phyloP scores from a whole-genome alignment of 2,797 vertebrate species.

The Gallirallus australis region DNA sequence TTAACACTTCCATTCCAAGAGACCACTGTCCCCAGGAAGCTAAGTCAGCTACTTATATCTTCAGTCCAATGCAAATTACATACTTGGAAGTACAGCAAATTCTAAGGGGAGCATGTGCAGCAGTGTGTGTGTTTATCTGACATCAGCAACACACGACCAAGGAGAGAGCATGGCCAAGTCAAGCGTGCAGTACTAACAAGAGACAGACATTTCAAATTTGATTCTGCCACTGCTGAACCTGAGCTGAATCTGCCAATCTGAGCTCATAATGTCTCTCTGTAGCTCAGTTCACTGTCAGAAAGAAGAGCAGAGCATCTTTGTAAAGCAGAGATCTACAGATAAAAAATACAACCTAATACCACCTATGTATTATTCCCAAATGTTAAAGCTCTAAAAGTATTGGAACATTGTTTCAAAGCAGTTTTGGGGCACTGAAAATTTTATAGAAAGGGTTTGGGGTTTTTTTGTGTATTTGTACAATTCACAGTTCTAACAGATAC shows the following conservation, averaged over 20 bases:
- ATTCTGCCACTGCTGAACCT: neutral
- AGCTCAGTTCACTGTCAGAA: neutral
- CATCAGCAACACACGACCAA: neutral
- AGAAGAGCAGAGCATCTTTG: neutral
- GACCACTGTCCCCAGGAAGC: neutral
- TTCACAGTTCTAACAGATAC: neutral
- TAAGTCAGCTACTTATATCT: neutral
- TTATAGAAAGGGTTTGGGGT: neutral
- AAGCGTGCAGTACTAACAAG: neutral
- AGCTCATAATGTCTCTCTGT: neutral
- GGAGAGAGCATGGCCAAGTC: neutral
- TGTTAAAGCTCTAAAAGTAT: neutral
- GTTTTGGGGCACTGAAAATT: neutral
- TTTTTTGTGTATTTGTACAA: neutral
- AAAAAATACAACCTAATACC: neutral
- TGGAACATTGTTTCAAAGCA: neutral
- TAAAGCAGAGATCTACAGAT: neutral
- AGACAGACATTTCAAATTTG: neutral
- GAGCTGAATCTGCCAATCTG: neutral
- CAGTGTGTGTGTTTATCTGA: neutral
- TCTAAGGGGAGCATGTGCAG: neutral
- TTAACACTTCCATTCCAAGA: neutral
- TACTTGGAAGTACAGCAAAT: neutral
- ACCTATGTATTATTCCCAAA: neutral
- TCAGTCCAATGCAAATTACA: neutral